Evolutionary conservation across 2,888 invertebrate species (phyloP), one percentile per base, ranked within the genome.

Genomic region (Achlya flavicornis): DNA sequence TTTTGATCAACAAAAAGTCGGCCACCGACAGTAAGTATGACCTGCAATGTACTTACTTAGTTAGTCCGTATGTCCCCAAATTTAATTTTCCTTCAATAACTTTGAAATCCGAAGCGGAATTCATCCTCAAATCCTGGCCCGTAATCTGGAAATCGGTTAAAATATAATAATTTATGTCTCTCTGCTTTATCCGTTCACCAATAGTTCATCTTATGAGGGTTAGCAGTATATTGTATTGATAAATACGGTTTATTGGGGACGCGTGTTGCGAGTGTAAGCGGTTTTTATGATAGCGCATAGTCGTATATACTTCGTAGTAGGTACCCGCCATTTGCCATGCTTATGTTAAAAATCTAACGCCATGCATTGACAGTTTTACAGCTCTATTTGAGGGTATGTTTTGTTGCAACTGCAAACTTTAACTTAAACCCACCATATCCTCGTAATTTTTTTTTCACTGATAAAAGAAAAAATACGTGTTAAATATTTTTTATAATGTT

Each of bases 211-310:
- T 74, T 70, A 75, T 75, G 66, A 64, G 68, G 68, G 26, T 26
- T 26, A 26, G 66, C 69, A 72, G 69, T 68, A 71, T 65, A 62
- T 66, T 67, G 64, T 76, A 76, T 76, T 74, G 77, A 78, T 73
- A 74, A 66, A 58, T 69, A 72, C 48, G 70, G 77, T 75, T 71
- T 70, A 63, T 60, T 26, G 53, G 26, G 48, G 0, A 11, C 10
- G 65, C 67, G 64, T 7, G 66, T 72, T 63, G 58, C 7, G 57
- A 68, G 35, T 71, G 16, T 16, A 0, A 60, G 69, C 61, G 70
- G 12, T n/a, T 46, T n/a, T 46, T n/a, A 14, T 14, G 14, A 43
- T 43, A 43, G 3, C 5, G 33, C 33, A 33, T 5, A 7, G 35
- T 35, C 35, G 35, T 35, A 3, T 35, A 26, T 35, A 35, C 7